Evolutionary conservation across 2,888 invertebrate genomes (phyloP).

Genomic region (Hypena proboscidalis): DNA sequence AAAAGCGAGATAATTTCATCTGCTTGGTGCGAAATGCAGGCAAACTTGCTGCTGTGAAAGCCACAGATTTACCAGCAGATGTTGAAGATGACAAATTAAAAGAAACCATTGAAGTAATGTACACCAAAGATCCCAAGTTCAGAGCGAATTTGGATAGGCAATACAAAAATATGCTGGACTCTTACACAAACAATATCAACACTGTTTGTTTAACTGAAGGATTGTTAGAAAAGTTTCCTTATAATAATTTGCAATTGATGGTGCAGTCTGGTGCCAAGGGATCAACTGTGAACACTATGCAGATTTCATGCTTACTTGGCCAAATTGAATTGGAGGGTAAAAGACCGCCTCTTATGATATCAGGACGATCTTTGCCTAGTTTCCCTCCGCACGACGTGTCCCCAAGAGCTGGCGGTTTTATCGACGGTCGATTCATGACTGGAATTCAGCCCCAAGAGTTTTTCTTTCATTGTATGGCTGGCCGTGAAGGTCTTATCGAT

Average conservation of each 20-base stretch:
- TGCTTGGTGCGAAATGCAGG: conserved; percentile 87
- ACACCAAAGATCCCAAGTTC: conserved; percentile 90
- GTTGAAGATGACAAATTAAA: conserved; percentile 85
- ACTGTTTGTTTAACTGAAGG: conserved; percentile 94
- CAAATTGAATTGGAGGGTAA: conserved; percentile 99
- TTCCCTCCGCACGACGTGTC: conserved; percentile 95
- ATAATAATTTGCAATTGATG: conserved; percentile 99
- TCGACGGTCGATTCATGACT: conserved; percentile 98
- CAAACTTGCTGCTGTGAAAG: conserved; percentile 87
- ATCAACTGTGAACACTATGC: conserved; percentile 98
- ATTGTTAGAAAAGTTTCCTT: conserved; percentile 94
- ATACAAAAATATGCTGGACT: conserved; percentile 92
- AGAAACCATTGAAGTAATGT: conserved; percentile 89
- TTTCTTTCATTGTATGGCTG: conserved; percentile 99
- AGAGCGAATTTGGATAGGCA: conserved; percentile 92
- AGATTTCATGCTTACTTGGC: conserved; percentile 98
- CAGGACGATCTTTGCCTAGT: conserved; percentile 96
- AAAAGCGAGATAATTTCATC: conserved; percentile 89
- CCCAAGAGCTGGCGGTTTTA: conserved; percentile 98
- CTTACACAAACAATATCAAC: conserved; percentile 95
- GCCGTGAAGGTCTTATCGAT: conserved; percentile 99
- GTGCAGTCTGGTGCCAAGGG: conserved; percentile 99
- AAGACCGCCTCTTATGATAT: conserved; percentile 97
- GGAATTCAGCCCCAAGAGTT: conserved; percentile 99
- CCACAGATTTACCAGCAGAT: conserved; percentile 88